A percentile compares a stretch with the other conserved stretches of the same genome.
Evolutionary conservation across 1,140 invertebrate species (phyloP).

Genomic region (Hycleus phaleratus): DNA sequence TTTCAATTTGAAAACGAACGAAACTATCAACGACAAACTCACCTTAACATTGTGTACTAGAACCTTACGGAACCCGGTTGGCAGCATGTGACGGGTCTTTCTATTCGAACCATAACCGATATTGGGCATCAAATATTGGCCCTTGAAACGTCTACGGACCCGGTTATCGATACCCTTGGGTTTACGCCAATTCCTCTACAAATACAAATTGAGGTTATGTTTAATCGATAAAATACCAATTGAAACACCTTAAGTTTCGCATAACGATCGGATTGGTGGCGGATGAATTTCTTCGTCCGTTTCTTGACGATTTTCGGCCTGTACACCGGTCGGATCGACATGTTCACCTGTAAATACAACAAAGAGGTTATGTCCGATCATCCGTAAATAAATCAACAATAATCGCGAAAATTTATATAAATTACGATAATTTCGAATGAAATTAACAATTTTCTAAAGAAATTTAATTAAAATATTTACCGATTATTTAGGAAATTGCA

Average conservation of each 20-base stretch:
- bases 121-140: constrained; percentile 96
- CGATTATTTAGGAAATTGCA: constrained; percentile 20
- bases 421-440: neutral
- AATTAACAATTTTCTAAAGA: neutral
- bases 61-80: constrained; percentile 95
- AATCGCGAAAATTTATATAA: neutral
- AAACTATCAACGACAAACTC: constrained; percentile 30
- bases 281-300: constrained; percentile 91
- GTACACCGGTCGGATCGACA: constrained; percentile 81
- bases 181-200: constrained; percentile 80
- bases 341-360: constrained; percentile 23
- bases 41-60: constrained; percentile 71
- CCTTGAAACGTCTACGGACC: constrained; percentile 97
- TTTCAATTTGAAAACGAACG: neutral
- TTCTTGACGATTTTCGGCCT: constrained; percentile 91
- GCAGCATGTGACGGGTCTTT: constrained; percentile 91
- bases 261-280: constrained; percentile 96
- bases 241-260: constrained; percentile 75
- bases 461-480: constrained; percentile 18
- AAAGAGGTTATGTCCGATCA: neutral
- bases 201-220: constrained; percentile 21
- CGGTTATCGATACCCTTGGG: constrained; percentile 99
- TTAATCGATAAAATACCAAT: constrained; percentile 26
- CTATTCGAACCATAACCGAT: constrained; percentile 98
- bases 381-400: neutral